A percentile compares a stretch with the other conserved stretches of the same genome.
These are phyloP conservation scores for Anseranas semipalmata DNA, from an alignment of 2,113 vertebrate species.

Conservation along the genomic window DNA sequence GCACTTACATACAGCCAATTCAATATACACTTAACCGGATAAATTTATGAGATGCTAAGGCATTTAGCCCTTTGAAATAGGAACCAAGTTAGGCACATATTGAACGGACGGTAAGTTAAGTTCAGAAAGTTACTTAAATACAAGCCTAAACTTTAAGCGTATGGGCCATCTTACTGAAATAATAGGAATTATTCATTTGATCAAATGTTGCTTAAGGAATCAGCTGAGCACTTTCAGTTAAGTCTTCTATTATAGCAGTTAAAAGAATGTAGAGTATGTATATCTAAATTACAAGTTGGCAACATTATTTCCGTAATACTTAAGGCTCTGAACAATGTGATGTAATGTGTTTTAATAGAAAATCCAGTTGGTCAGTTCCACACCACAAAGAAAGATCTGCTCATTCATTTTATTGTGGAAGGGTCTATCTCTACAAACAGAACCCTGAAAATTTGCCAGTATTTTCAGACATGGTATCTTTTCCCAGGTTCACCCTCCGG, in stretches of 20 bases:
- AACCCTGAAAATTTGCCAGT: neutral
- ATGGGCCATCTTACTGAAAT: neutral
- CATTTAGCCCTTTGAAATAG: neutral
- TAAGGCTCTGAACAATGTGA: neutral
- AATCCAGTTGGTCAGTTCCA: neutral
- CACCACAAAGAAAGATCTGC: neutral
- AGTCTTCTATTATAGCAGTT: neutral
- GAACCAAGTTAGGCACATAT: neutral
- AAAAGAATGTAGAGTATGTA: neutral
- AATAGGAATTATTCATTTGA: neutral
- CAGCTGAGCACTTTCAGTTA: neutral
- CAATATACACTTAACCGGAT: neutral
- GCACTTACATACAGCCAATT: constrained; percentile 4
- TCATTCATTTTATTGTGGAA: neutral
- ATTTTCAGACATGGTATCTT: neutral
- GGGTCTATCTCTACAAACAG: neutral
- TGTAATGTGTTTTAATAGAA: neutral
- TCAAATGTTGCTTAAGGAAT: neutral
- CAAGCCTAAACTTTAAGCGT: neutral
- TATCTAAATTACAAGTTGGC: neutral
- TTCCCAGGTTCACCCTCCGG: neutral
- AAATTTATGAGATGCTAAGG: neutral
- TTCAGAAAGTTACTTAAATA: neutral
- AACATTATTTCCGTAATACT: neutral
- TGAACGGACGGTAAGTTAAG: neutral